Evolutionary conservation across 2,888 invertebrate species (phyloP).

Genomic region (Panorpa germanica): DNA sequence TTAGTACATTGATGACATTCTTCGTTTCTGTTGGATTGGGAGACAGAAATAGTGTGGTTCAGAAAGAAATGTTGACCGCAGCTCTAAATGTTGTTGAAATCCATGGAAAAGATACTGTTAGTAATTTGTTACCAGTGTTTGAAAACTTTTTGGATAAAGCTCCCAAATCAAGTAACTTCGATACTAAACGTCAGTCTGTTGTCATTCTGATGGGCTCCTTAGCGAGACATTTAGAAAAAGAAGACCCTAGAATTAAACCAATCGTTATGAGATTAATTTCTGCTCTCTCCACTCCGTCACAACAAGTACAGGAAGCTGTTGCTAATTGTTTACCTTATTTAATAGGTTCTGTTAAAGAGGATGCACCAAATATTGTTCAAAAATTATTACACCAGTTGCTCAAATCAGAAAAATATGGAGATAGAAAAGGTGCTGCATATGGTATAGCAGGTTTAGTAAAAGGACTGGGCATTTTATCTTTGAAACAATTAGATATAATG

Average conservation of each 20-base stretch:
- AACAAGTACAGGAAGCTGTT: conserved; percentile 95
- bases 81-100: conserved; percentile 82
- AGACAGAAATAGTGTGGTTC: conserved; percentile 65
- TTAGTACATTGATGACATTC: conserved; percentile 55
- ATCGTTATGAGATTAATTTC: conserved; percentile 80
- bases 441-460: conserved; percentile 93
- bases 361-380: conserved; percentile 74
- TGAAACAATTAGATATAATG: conserved; percentile 94
- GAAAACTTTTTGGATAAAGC: conserved; percentile 87
- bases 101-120: conserved; percentile 72
- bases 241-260: conserved; percentile 79
- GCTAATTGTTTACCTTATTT: conserved; percentile 89
- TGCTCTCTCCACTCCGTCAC: conserved; percentile 89
- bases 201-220: conserved; percentile 94
- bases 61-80: conserved; percentile 82
- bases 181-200: conserved; percentile 87
- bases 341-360: conserved; percentile 80
- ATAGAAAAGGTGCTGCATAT: conserved; percentile 80
- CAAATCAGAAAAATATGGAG: conserved; percentile 80
- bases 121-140: conserved; percentile 73
- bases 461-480: conserved; percentile 86
- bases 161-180: conserved; percentile 75
- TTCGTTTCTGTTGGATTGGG: conserved; percentile 73
- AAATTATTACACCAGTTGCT: conserved; percentile 72
- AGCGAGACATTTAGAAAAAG: conserved; percentile 86